Conservation (phyloP, 1,140 invertebrate genomes). For the Bombyx mori region DNA sequence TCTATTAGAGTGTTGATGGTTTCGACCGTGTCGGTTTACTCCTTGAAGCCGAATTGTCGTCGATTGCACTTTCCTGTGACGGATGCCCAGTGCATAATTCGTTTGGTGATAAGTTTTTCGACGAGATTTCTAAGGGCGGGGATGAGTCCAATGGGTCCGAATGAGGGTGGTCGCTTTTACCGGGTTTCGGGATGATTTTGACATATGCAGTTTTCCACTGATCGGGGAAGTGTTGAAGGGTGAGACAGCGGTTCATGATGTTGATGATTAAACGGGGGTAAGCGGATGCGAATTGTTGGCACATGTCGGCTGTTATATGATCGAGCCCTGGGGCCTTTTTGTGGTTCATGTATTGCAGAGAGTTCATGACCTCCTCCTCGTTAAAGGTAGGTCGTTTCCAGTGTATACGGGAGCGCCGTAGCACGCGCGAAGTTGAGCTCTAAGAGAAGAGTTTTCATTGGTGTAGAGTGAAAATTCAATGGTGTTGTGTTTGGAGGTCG, state of each 20-base stretch:
- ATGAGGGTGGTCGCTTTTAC: constrained; percentile 10
- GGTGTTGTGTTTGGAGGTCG: constrained; percentile 14
- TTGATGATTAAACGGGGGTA: too few relatives aligned
- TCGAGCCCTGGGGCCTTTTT: too few relatives aligned
- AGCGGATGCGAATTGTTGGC: too few relatives aligned
- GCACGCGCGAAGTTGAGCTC: background rate
- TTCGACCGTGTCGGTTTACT: constrained; percentile 10
- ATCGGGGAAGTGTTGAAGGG: too few relatives aligned
- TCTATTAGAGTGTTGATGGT: constrained; percentile 14
- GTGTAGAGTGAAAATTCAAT: constrained; percentile 4
- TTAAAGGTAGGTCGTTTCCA: constrained; percentile 9
- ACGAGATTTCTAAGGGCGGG: constrained; percentile 21
- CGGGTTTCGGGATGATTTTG: constrained; percentile 18
- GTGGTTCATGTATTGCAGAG: too few relatives aligned
- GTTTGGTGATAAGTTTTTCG: constrained; percentile 17
- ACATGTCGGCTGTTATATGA: too few relatives aligned
- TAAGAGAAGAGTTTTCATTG: background rate
- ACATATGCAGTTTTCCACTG: constrained; percentile 7
- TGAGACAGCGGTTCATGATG: too few relatives aligned
- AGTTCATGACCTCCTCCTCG: background rate
- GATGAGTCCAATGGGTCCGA: constrained; percentile 18
- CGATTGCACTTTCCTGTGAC: background rate
- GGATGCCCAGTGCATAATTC: constrained; percentile 6
- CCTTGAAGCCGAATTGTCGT: constrained; percentile 21
- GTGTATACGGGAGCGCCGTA: background rate